Evolutionary conservation across 2,113 vertebrate species (phyloP), one percentile per base, ranked within the genome.

Genomic region (Sula dactylatra): DNA sequence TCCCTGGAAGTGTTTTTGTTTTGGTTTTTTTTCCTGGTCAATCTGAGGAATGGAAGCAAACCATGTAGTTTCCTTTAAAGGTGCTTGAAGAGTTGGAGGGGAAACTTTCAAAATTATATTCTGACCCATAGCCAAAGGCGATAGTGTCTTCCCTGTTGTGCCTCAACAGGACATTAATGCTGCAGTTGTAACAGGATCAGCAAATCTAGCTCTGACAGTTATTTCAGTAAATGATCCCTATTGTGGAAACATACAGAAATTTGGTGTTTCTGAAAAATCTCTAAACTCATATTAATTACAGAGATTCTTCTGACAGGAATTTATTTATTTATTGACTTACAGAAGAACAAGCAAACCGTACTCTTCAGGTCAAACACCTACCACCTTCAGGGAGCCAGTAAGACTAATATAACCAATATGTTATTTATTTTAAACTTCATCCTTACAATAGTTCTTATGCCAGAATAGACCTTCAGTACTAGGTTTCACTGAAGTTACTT

Each of bases 181-280:
- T 58, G 13, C 2, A 1, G 32, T 13, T 0, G 0, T 58, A 69
- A 49, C 4, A 44, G 11, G 18, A 50, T 17, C 8, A 36, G 15
- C 9, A 82, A 73, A 47, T 36, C 11, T 24, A 58, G 7, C 24
- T 83, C 44, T 73, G 14, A 67, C n/a, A 32, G 7, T 64, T 59
- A 40, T 49, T 69, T 78, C 25, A 81, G 38, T 49, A 70, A 79
- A 64, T 29, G 13, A 40, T n/a, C 40, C 31, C 10, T 54, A 7
- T 1, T 6, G 50, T 25, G 13, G 27, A 56, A 80, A 88, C 8
- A 14, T 11, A 3, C 31, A 79, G 32, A 81, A 50, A 70, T 74
- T 0, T 40, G 2, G 8, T 1, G 5, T 31, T 77, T 79, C 20
- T 29, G n/a, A 20, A 54, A 29, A 74, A 58, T 42, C 10, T 7